A percentile compares a stretch with the other conserved stretches of the same genome.
Conservation (phyloP, 2,797 vertebrate species). For the Pangasius larnaudii region DNA sequence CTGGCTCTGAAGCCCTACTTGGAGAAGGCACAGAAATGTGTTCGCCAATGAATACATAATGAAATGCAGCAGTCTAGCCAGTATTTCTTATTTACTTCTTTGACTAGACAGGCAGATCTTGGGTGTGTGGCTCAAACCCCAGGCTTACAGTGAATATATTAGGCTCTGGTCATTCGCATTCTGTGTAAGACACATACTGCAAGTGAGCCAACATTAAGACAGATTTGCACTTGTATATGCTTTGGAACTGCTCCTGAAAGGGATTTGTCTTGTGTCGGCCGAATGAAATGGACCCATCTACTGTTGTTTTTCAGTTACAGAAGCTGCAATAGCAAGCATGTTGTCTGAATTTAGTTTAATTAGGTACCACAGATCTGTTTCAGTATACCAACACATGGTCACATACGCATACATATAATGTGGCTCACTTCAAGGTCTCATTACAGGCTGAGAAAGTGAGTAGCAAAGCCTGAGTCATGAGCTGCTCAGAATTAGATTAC, state of each 20-base stretch:
- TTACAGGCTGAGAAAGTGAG: slow-evolving; percentile 37
- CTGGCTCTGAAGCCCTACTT: slow-evolving; percentile 41
- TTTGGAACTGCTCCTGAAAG: slow-evolving; percentile 32
- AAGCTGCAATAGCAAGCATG: slow-evolving; percentile 12
- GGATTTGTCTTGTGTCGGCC: slow-evolving; percentile 37
- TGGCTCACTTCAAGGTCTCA: slow-evolving; percentile 28
- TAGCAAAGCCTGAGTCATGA: slow-evolving; percentile 48
- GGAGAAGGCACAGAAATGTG: slow-evolving; percentile 42
- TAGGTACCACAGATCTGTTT: neutral
- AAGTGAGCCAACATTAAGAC: slow-evolving; percentile 33
- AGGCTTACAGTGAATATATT: slow-evolving; percentile 26
- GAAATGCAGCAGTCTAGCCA: slow-evolving; percentile 45
- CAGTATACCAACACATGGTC: slow-evolving; percentile 2
- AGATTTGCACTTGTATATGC: slow-evolving; percentile 45
- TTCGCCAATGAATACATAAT: slow-evolving; percentile 47
- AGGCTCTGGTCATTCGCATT: neutral
- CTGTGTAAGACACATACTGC: slow-evolving; percentile 2
- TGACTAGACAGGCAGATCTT: slow-evolving; percentile 33
- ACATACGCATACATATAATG: slow-evolving; percentile 24
- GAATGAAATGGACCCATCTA: slow-evolving; percentile 23
- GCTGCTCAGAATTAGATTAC: slow-evolving; percentile 55
- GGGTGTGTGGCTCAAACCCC: slow-evolving; percentile 37
- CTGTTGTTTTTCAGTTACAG: slow-evolving; percentile 17
- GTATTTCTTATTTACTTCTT: slow-evolving; percentile 35
- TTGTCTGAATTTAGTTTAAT: neutral